Evolutionary conservation across 30 jellyfish, hydroid and myxozoan genomes (phyloP).

Genomic region (Aurelia aurita complex sp. Pacific): DNA sequence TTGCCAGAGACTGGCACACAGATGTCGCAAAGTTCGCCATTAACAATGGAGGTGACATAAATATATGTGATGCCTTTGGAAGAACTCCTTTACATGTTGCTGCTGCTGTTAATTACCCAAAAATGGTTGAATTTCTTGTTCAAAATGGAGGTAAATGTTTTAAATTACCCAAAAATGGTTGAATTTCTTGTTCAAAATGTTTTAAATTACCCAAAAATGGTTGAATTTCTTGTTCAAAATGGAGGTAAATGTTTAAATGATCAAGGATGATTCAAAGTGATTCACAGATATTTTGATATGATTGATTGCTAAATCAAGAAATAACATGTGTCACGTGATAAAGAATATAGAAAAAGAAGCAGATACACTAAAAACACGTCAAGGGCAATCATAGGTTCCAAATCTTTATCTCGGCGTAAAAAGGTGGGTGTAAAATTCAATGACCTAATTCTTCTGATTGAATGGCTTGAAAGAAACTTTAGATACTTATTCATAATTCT

Average conservation of each 20-base stretch:
- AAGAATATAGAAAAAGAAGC: no score
- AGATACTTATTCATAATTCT: no score
- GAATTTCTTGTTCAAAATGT: conserved; percentile 54
- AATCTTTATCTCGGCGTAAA: no score
- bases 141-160: conserved; percentile 70
- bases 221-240: conserved; percentile 59
- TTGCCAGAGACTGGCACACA: conserved; percentile 86
- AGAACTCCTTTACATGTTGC: conserved; percentile 94
- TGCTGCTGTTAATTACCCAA: conserved; percentile 83
- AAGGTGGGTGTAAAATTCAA: no score
- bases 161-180: conserved; percentile 72
- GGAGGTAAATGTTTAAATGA: conserved; percentile 60
- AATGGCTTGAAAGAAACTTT: no score
- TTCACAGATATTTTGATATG: no score
- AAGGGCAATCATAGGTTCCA: no score
- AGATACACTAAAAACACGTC: no score
- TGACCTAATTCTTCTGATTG: no score
- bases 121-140: conserved; percentile 70
- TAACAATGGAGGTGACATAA: conserved; percentile 64
- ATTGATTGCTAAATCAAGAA: no score
- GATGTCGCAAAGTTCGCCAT: conserved; percentile 77
- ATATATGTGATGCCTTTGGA: conserved; percentile 71
- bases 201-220: conserved; percentile 67
- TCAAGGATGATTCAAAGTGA: no score
- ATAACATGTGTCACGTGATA: no score